Conservation (phyloP, 1,140 invertebrate species). For the Heterodera schachtii region DNA sequence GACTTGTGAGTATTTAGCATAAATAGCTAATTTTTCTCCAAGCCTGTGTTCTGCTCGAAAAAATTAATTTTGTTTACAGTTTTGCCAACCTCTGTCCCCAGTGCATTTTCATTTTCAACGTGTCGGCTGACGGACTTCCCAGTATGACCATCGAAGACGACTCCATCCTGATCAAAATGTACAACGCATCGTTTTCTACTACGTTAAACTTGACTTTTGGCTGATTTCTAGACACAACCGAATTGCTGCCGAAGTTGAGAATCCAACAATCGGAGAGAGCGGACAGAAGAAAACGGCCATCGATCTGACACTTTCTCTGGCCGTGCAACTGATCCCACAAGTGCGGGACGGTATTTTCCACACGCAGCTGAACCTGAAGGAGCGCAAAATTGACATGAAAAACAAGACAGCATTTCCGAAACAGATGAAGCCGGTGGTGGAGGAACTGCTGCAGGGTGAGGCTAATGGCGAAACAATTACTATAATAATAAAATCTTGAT, state of each 20-base stretch:
- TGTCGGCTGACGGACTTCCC: conserved; percentile 58
- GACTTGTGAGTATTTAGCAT: conserved; percentile 45
- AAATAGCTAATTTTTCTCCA: too few species aligned
- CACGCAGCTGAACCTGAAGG: conserved; percentile 57
- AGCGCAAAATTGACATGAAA: conserved; percentile 58
- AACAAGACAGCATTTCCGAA: conserved; percentile 58
- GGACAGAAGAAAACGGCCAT: conserved; percentile 52
- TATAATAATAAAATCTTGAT: too few species aligned
- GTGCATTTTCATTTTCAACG: conserved; percentile 61
- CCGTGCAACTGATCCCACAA: conserved; percentile 51
- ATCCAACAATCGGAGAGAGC: conserved; percentile 41
- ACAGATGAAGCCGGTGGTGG: conserved; percentile 55
- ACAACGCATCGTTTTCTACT: not conserved
- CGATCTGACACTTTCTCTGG: conserved; percentile 45
- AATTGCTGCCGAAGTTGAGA: conserved; percentile 61
- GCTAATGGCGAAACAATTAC: too few species aligned
- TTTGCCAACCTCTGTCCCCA: conserved; percentile 58
- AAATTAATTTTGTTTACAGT: not conserved
- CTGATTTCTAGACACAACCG: conserved; percentile 55
- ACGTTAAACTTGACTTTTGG: not conserved
- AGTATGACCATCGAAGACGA: conserved; percentile 49
- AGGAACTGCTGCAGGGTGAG: conserved; percentile 60
- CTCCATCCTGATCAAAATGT: conserved; percentile 55
- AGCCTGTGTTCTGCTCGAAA: too few species aligned
- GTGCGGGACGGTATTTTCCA: conserved; percentile 61